These are phyloP conservation scores for Syngnathoides biaculeatus DNA, from an alignment of 2,113 vertebrate species.

Conservation along the genomic window DNA sequence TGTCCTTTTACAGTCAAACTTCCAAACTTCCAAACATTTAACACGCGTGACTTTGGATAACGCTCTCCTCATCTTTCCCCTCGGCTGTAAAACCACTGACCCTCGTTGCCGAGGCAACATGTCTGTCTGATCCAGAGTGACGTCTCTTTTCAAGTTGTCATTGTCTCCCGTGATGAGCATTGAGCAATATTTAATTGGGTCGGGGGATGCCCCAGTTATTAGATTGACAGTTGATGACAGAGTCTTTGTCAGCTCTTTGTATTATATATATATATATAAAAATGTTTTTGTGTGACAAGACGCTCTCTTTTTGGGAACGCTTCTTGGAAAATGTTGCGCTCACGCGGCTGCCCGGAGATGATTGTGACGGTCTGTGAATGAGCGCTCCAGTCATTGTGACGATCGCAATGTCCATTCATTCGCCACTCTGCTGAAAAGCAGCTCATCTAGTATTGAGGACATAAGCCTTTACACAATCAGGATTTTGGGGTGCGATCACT, in stretches of 20 bases:
- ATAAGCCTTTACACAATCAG: too few species aligned
- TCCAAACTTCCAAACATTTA: slow-evolving; percentile 19
- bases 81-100: slow-evolving; percentile 47
- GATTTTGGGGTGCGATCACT: too few species aligned
- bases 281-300: slow-evolving; percentile 20
- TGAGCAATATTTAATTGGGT: slow-evolving; percentile 51
- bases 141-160: slow-evolving; percentile 57
- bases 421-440: neutral
- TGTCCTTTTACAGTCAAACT: neutral
- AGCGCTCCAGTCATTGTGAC: too few species aligned
- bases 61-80: slow-evolving; percentile 28
- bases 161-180: slow-evolving; percentile 52
- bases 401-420: neutral
- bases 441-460: too few species aligned
- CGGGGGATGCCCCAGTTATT: slow-evolving; percentile 52
- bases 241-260: slow-evolving; percentile 49
- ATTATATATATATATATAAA: neutral
- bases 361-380: neutral
- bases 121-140: slow-evolving; percentile 62
- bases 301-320: neutral
- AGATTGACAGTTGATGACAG: slow-evolving; percentile 57
- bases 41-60: slow-evolving; percentile 23
- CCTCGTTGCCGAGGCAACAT: slow-evolving; percentile 47
- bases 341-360: neutral
- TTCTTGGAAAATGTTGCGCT: neutral